A percentile compares a stretch with the other conserved stretches of the same genome.
Evolutionary conservation across 2,113 vertebrate species (phyloP).

Genomic region (Hoplias malabaricus): DNA sequence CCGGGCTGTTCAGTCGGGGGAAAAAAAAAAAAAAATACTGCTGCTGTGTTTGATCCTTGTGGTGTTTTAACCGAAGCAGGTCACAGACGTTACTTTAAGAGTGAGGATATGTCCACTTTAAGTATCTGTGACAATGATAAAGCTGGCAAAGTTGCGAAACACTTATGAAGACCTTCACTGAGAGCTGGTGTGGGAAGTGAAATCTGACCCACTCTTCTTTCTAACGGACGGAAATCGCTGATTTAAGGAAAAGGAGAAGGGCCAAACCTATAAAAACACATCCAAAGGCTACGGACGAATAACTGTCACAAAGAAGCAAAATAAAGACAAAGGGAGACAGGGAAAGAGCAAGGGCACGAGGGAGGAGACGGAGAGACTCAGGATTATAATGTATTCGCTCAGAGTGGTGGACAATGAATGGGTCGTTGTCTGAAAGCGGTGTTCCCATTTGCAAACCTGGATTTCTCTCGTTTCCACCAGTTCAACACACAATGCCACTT

Average conservation of each 20-base stretch:
- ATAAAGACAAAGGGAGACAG: neutral
- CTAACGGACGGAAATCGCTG: neutral
- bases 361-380: neutral
- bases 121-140: too few species aligned
- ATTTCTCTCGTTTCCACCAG: slow-evolving; percentile 21
- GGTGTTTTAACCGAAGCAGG: too few species aligned
- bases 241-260: neutral
- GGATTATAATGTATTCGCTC: neutral
- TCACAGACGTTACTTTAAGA: too few species aligned
- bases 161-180: too few species aligned
- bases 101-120: too few species aligned
- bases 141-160: too few species aligned
- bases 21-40: too few species aligned
- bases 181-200: neutral
- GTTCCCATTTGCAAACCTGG: slow-evolving; percentile 34
- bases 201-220: neutral
- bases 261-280: neutral
- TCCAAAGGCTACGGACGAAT: neutral
- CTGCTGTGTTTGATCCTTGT: too few species aligned
- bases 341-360: neutral
- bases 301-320: neutral
- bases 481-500: slow-evolving; percentile 36
- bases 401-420: slow-evolving; percentile 26
- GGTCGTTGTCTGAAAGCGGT: slow-evolving; percentile 37
- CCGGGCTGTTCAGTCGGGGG: too few species aligned